These are phyloP conservation scores for Picathartes gymnocephalus DNA, from an alignment of 2,113 vertebrate species.

Conservation along the genomic window DNA sequence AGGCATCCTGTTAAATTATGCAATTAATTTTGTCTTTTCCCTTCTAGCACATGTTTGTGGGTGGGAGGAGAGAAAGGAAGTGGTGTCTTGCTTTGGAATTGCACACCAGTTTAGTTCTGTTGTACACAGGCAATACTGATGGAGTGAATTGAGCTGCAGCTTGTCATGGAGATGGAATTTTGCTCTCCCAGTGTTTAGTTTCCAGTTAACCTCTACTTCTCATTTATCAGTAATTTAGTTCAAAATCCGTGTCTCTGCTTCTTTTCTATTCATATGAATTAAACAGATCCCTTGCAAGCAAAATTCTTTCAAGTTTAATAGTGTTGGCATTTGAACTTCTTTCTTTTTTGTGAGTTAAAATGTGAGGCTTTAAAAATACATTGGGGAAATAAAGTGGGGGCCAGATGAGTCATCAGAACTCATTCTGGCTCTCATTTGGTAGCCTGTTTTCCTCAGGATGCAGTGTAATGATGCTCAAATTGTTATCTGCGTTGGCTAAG, in stretches of 20 bases:
- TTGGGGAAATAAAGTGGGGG: not conserved
- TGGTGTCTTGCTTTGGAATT: not conserved
- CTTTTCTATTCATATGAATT: not conserved
- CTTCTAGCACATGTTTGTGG: not conserved
- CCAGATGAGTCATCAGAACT: not conserved
- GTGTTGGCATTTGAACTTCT: not conserved
- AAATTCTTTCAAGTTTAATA: not conserved
- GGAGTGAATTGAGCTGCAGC: not conserved
- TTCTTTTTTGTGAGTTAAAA: not conserved
- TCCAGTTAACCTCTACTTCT: not conserved
- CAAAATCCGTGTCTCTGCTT: not conserved
- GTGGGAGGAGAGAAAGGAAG: not conserved
- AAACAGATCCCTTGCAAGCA: not conserved
- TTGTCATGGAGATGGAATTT: not conserved
- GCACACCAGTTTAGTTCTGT: not conserved
- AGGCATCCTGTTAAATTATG: not conserved
- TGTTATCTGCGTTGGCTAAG: not conserved
- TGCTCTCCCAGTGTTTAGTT: not conserved
- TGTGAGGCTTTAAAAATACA: not conserved
- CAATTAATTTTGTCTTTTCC: not conserved
- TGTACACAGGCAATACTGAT: not conserved
- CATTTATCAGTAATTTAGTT: conserved; percentile 4
- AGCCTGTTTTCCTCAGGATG: not conserved
- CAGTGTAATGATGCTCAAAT: not conserved
- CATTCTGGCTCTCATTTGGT: not conserved